Evolutionary conservation across 92 coral and sea anemone genomes (phyloP).

Genomic region (Hydrozoanthus gracilis): DNA sequence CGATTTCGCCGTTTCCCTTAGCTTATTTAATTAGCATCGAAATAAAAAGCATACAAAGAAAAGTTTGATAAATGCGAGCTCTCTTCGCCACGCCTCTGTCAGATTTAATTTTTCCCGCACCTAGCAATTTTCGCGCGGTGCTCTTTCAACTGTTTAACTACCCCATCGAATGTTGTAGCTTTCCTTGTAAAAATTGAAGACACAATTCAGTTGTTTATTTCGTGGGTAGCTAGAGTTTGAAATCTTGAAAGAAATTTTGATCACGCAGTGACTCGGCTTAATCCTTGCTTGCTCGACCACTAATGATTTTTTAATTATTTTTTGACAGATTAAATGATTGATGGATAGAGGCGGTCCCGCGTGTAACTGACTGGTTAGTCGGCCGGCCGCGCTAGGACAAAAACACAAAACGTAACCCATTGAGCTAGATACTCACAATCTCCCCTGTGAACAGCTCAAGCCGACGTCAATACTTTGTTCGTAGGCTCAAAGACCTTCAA

Average conservation of each 20-base stretch:
- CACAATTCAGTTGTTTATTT: slow-evolving; percentile 53
- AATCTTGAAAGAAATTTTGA: slow-evolving; percentile 58
- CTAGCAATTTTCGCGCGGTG: slow-evolving; percentile 47
- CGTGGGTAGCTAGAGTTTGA: slow-evolving; percentile 42
- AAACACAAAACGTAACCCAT: slow-evolving; percentile 89
- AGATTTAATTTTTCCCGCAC: slow-evolving; percentile 67
- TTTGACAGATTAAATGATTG: slow-evolving; percentile 97
- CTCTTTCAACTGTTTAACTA: slow-evolving; percentile 63
- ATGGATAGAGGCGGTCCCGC: slow-evolving; percentile 87
- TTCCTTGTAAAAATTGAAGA: slow-evolving; percentile 26
- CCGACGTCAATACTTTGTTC: no score
- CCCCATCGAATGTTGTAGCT: neutral
- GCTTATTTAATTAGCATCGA: slow-evolving; percentile 96
- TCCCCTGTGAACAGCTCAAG: slow-evolving; percentile 11
- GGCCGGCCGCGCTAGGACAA: slow-evolving; percentile 78
- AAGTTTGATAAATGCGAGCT: slow-evolving; percentile 82
- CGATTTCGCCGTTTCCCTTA: slow-evolving; percentile 73
- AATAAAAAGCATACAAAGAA: slow-evolving; percentile 81
- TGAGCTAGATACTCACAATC: slow-evolving; percentile 62
- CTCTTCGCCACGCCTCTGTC: slow-evolving; percentile 80
- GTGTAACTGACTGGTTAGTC: slow-evolving; percentile 78
- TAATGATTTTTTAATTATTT: slow-evolving; percentile 96
- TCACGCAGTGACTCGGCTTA: slow-evolving; percentile 73
- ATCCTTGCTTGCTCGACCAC: slow-evolving; percentile 87
- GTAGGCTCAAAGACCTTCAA: neutral